phyloP scores from a whole-genome alignment of 2,797 vertebrate species.

The Phoeniculus purpureus region DNA sequence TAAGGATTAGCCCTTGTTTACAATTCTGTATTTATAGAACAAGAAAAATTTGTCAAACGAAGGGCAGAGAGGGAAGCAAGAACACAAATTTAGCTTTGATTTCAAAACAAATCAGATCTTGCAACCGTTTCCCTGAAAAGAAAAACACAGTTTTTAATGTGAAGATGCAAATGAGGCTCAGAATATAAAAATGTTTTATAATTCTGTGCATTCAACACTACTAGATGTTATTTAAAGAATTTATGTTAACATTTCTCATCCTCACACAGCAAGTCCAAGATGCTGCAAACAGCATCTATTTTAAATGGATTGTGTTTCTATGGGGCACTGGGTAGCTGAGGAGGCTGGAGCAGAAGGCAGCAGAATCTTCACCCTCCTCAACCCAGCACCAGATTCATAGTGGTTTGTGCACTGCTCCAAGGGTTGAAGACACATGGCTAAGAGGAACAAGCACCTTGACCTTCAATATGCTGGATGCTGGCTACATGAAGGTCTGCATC shows the following conservation, averaged over 20 bases:
- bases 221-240: constrained; percentile 68
- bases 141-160: constrained; percentile 60
- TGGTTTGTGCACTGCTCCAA: neutral
- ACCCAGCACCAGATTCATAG: neutral
- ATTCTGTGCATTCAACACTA: constrained; percentile 63
- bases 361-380: neutral
- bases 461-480: neutral
- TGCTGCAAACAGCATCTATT: constrained; percentile 42
- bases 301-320: constrained; percentile 15
- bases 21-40: constrained; percentile 62
- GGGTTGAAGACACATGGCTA: neutral
- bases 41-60: constrained; percentile 65
- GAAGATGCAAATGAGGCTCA: constrained; percentile 66
- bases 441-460: neutral
- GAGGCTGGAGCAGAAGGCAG: neutral
- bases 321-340: neutral
- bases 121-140: constrained; percentile 54
- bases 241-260: constrained; percentile 65
- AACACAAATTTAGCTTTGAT: constrained; percentile 56
- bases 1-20: constrained; percentile 74
- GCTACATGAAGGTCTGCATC: neutral
- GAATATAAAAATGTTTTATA: constrained; percentile 68
- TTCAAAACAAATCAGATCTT: constrained; percentile 65
- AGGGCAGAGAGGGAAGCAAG: constrained; percentile 65
- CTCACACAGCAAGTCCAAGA: constrained; percentile 48